Percentiles rank a stretch among this genome's conserved stretches.
Conservation (phyloP, 2,888 invertebrate species). For the Drosophila testacea region DNA sequence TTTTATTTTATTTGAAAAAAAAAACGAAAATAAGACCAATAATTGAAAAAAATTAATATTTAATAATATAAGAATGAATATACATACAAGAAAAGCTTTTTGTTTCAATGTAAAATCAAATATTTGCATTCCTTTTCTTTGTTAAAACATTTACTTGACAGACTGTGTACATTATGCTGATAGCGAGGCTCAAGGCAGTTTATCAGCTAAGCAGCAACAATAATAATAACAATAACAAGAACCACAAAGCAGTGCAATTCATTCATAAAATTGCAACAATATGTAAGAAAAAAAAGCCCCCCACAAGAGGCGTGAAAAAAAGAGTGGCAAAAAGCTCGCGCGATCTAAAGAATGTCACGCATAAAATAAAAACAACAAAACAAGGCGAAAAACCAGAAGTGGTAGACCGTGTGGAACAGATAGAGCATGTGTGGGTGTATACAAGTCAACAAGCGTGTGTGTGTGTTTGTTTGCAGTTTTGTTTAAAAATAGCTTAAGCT, state of each 20-base stretch:
- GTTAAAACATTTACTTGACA: no score
- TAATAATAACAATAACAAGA: slow-evolving; percentile 16
- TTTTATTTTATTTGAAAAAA: no score
- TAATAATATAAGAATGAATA: no score
- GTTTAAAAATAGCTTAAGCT: slow-evolving; percentile 58
- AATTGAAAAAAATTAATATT: no score
- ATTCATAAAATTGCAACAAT: slow-evolving; percentile 64
- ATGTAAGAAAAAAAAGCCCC: slow-evolving; percentile 36
- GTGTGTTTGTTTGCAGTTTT: slow-evolving; percentile 8
- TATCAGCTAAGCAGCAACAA: slow-evolving; percentile 59
- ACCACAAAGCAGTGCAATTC: slow-evolving; percentile 53
- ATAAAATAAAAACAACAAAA: slow-evolving; percentile 13
- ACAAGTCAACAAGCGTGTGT: background rate
- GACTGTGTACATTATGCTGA: slow-evolving; percentile 23
- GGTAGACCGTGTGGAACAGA: slow-evolving; percentile 29
- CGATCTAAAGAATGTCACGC: slow-evolving; percentile 33
- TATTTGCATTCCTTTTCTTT: no score
- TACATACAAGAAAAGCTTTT: background rate
- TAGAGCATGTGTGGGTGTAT: slow-evolving; percentile 6
- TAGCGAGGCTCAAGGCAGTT: slow-evolving; percentile 62
- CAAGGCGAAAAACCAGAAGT: slow-evolving; percentile 25
- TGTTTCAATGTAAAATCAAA: no score
- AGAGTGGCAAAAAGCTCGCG: slow-evolving; percentile 15
- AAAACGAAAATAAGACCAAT: no score
- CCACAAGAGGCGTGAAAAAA: slow-evolving; percentile 15